Percentiles rank a stretch among this genome's conserved stretches.
phyloP scores from a whole-genome alignment of 2,113 vertebrate genomes.

The Neotoma lepida region DNA sequence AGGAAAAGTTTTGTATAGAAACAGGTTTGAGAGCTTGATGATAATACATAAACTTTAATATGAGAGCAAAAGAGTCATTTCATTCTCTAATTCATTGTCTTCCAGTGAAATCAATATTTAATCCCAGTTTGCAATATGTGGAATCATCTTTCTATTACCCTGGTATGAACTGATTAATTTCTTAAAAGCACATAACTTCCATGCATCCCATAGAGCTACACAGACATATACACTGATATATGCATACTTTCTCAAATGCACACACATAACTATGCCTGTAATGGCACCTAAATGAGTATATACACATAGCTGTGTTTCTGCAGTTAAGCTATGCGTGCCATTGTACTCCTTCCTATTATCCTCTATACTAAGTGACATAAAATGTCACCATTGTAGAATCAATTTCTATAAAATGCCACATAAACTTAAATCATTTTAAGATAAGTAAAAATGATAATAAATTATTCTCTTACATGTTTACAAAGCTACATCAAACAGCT shows the following conservation, averaged over 20 bases:
- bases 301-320: not conserved
- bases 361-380: not conserved
- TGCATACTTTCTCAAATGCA: not conserved
- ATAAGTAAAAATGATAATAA: slow-evolving; percentile 33
- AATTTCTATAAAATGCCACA: slow-evolving; percentile 45
- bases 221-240: not conserved
- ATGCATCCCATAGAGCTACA: not conserved
- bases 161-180: not conserved
- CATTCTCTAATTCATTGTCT: slow-evolving; percentile 33
- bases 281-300: not conserved
- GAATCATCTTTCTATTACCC: not conserved
- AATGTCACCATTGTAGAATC: not conserved
- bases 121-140: not conserved
- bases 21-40: slow-evolving; percentile 3
- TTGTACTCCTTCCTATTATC: not conserved
- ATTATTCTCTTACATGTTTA: slow-evolving; percentile 16
- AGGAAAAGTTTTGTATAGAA: slow-evolving; percentile 32
- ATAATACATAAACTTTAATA: slow-evolving; percentile 18
- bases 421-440: slow-evolving; percentile 36
- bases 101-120: slow-evolving; percentile 54
- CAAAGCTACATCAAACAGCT: slow-evolving; percentile 12
- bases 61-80: not conserved
- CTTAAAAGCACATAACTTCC: not conserved
- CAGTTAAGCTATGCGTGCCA: not conserved
- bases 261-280: not conserved